phyloP scores from a whole-genome alignment of 2,797 vertebrate species.

The Channa striata region DNA sequence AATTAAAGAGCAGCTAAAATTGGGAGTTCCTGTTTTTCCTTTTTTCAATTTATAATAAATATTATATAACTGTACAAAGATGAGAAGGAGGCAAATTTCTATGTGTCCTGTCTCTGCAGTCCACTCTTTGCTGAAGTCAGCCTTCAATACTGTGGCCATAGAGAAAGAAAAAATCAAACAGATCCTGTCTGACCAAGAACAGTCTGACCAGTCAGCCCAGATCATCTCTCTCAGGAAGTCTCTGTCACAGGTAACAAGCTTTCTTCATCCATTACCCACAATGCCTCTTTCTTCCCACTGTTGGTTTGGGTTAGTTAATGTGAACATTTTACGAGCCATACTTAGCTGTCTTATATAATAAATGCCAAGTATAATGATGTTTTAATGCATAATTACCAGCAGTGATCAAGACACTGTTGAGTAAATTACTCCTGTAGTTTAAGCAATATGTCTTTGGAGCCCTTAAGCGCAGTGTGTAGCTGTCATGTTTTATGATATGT shows the following conservation, averaged over 20 bases:
- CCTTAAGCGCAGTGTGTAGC: conserved; percentile 22
- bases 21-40: too few species aligned
- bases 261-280: conserved; percentile 5
- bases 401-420: conserved; percentile 9
- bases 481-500: conserved; percentile 12
- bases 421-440: conserved; percentile 19
- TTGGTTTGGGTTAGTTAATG: conserved; percentile 9
- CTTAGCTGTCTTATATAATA: background rate
- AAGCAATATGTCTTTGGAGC: conserved; percentile 11
- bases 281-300: conserved; percentile 13
- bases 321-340: conserved; percentile 7
- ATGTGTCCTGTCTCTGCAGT: conserved; percentile 79
- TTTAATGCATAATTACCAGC: conserved; percentile 11
- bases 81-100: background rate
- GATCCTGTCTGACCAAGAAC: conserved; percentile 94
- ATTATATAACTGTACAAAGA: background rate
- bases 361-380: conserved; percentile 12
- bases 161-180: conserved; percentile 99
- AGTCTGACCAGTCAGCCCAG: conserved; percentile 90
- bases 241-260: conserved; percentile 92
- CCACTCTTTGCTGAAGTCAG: conserved; percentile 97
- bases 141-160: conserved; percentile 99
- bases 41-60: too few species aligned
- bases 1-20: too few species aligned
- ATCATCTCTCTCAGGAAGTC: conserved; percentile 94